These are phyloP conservation scores for Drosophila kikkawai DNA, from an alignment of 1,140 invertebrate species.

Conservation along the genomic window DNA sequence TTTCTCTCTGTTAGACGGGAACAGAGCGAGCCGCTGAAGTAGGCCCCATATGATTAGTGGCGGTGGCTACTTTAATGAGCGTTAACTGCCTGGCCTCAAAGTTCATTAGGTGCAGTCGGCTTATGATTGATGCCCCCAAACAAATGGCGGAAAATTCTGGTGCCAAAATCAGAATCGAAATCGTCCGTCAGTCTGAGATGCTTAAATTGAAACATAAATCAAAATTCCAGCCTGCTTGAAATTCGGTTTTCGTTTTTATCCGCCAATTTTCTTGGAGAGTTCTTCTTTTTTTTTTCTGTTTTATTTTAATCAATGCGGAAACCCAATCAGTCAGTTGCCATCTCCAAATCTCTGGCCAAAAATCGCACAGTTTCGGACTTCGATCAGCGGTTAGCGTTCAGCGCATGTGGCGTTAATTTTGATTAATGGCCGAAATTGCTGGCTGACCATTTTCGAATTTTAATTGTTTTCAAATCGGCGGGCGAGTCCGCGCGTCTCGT, in stretches of 20 bases:
- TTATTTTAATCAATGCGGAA: constrained; percentile 71
- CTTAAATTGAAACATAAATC: constrained; percentile 64
- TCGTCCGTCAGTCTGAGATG: constrained; percentile 32
- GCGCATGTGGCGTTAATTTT: constrained; percentile 82
- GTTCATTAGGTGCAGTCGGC: constrained; percentile 77
- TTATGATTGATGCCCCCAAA: constrained; percentile 68
- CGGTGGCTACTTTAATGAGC: constrained; percentile 80
- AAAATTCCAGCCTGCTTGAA: constrained; percentile 45
- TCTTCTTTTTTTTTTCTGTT: constrained; percentile 15
- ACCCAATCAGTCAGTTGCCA: constrained; percentile 59
- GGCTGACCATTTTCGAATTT: constrained; percentile 74
- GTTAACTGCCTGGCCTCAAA: constrained; percentile 78
- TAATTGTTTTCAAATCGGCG: constrained; percentile 82
- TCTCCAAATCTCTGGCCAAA: constrained; percentile 45
- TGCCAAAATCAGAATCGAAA: constrained; percentile 66
- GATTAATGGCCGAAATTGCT: constrained; percentile 82
- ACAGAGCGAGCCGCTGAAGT: constrained; percentile 27
- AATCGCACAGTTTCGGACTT: constrained; percentile 43
- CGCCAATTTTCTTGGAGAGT: constrained; percentile 50
- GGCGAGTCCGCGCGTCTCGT: constrained; percentile 72
- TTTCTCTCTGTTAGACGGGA: constrained; percentile 14
- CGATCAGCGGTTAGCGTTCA: constrained; percentile 50
- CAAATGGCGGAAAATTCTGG: constrained; percentile 64
- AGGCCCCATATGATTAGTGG: constrained; percentile 72
- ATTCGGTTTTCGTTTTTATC: constrained; percentile 25